These are phyloP conservation scores for Adelges cooleyi DNA, from an alignment of 1,140 invertebrate species.

Conservation along the genomic window DNA sequence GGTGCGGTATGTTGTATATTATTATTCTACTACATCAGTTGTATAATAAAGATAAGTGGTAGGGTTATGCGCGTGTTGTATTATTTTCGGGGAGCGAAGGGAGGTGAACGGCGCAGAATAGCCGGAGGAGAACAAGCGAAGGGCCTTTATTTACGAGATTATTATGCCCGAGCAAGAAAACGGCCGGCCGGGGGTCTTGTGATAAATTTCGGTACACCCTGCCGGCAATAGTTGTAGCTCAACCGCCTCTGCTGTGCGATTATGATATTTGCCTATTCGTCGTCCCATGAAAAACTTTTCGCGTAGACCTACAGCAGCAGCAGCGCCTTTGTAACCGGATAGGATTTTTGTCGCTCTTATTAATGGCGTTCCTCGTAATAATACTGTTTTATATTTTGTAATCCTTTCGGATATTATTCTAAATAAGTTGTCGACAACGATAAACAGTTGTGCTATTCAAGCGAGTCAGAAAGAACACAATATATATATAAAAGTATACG, in stretches of 20 bases:
- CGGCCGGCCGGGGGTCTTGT: not conserved
- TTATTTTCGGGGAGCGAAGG: not conserved
- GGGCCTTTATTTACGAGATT: conserved; percentile 15
- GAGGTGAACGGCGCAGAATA: not conserved
- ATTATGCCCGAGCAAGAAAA: not conserved
- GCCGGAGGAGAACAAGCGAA: no score
- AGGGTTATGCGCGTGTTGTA: not conserved
- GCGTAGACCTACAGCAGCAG: not conserved
- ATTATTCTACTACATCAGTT: no score
- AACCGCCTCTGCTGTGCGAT: not conserved
- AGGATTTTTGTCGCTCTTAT: no score
- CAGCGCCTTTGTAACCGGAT: not conserved
- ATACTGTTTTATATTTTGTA: no score
- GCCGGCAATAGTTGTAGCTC: no score
- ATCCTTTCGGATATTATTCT: no score
- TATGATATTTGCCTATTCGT: not conserved
- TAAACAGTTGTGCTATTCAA: no score
- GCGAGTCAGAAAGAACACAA: no score
- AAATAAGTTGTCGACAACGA: no score
- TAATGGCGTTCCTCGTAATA: no score
- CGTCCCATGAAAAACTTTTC: not conserved
- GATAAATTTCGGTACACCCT: not conserved
- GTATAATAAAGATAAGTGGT: not conserved
- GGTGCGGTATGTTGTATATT: no score
- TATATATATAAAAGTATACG: no score